Evolutionary conservation across 2,113 vertebrate species (phyloP), one percentile per base, ranked within the genome.

Genomic region (Mola mola): DNA sequence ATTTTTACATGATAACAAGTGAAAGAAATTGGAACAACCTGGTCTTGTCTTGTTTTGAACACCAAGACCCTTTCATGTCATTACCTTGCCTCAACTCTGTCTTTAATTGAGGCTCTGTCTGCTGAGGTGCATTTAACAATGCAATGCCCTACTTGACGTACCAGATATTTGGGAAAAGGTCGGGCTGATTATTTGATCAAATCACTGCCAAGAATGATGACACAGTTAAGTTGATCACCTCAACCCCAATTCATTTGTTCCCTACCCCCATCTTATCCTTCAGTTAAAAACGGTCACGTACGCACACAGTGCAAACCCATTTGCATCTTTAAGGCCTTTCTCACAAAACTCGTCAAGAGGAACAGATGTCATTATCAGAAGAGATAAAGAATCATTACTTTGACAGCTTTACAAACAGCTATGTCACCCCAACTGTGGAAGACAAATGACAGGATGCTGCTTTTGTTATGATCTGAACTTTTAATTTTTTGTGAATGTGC

Each of bases 391-490:
- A 85, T 81, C 66, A 61, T 88, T 79, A 79, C 59, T 52, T 34
- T 78, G 86, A 87, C 86, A 89, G 86, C 72, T 83, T 78, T 69
- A 79, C 82, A 86, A 87, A 87, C 65, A 75, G 64, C 50, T 47
- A 29, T 70, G 74, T 51, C 63, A 62, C 37, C 28, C 21, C 12
- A 12, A 63, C 48, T 50, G 62, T 59, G 68, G 58, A 89, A 75
- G 63, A 89, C 48, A 48, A 73, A 87, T 64, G 74, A 71, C 12
- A 12, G 44, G 31, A 16, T 34, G 58, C 17, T 15, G 21, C 55
- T 60, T 22, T 3, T 17, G 12, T 49, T 42, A 75, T 72, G 59
- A 81, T 79, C 46, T 50, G 51, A 47, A 49, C 71, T 59, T 66
- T n/a, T 56, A 59, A 78, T 66, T 59, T 72, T 40, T 72, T 75